phyloP scores from a whole-genome alignment of 2,888 invertebrate species.

The Eupelmus urozonus region DNA sequence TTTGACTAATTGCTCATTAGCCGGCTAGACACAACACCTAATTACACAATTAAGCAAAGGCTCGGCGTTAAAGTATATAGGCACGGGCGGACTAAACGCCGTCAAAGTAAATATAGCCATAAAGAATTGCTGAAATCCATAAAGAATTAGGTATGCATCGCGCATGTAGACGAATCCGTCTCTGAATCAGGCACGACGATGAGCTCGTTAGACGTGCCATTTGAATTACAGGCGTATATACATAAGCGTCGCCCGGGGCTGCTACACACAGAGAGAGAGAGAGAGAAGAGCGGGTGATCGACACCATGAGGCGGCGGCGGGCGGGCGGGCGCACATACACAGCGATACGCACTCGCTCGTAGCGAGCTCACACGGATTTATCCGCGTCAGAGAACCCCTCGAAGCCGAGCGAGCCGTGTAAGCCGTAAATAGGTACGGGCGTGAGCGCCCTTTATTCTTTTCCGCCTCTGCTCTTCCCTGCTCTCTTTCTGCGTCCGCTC shows the following conservation, averaged over 20 bases:
- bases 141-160: too few relatives aligned
- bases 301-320: background rate
- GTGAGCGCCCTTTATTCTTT: conserved; percentile 35
- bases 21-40: too few relatives aligned
- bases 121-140: too few relatives aligned
- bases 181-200: background rate
- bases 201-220: conserved; percentile 46
- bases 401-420: conserved; percentile 15
- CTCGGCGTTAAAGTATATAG: too few relatives aligned
- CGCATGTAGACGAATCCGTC: too few relatives aligned
- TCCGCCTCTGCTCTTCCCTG: conserved; percentile 26
- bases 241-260: background rate
- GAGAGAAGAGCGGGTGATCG: too few relatives aligned
- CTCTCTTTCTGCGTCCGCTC: background rate
- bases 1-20: too few relatives aligned
- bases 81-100: too few relatives aligned
- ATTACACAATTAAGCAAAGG: too few relatives aligned
- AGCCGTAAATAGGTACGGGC: conserved; percentile 51
- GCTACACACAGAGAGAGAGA: background rate
- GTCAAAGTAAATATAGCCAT: too few relatives aligned
- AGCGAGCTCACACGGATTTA: conserved; percentile 23
- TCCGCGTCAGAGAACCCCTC: conserved; percentile 27
- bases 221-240: conserved; percentile 34
- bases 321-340: conserved; percentile 11
- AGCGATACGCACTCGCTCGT: conserved; percentile 6